Base-by-base conservation (phyloP, 1,140 invertebrate genomes). In the Plectrocnemia conspersa region DNA sequence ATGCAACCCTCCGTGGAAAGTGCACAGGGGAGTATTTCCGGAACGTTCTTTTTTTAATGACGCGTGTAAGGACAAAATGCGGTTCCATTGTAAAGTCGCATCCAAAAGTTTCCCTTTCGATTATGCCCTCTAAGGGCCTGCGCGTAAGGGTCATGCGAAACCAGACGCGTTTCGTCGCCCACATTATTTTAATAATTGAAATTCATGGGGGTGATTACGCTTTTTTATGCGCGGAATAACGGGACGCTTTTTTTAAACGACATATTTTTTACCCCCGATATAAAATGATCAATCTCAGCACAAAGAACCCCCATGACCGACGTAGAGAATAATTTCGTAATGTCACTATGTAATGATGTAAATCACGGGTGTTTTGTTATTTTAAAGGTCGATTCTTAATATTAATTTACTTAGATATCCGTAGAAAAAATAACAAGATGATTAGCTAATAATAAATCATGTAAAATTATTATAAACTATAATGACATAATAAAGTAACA, bases 181-280 rank as follows among this genome's bases (percentile, higher is more conserved):
- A 45, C 46, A 59, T 54, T 52, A 54, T 54, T 54, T 54, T 54
- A 50, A 54, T 54, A 59, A 59, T 59, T 59, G 57, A 59, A 50
- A 59, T 59, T 59, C 57, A 59, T 59, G 57, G 40, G 52, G 47
- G 57, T 19, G 46, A 42, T 59, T 54, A 52, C 27, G 24, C 24
- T 45, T 53, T 54, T 53, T 45, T 45, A 27, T 45, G 19, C 38
- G 25, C 41, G 21, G 24, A 44, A 46, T 29, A 56, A 44, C n/a
- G 46, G 25, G 23, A 35, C 18, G 9, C 27, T 44, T 15, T 22
- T 29, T 18, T 49, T 3, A 2, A 27, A 33, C 41, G 35, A 48
- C 40, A 41, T 48, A 49, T 49, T 55, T 38, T 36, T 35, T 54
- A 25, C 9, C 29, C 40, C 40, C 36, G 16, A 54, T 52, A 23